Base-by-base conservation (phyloP, 2,888 invertebrate species). In the Macaria liturata region DNA sequence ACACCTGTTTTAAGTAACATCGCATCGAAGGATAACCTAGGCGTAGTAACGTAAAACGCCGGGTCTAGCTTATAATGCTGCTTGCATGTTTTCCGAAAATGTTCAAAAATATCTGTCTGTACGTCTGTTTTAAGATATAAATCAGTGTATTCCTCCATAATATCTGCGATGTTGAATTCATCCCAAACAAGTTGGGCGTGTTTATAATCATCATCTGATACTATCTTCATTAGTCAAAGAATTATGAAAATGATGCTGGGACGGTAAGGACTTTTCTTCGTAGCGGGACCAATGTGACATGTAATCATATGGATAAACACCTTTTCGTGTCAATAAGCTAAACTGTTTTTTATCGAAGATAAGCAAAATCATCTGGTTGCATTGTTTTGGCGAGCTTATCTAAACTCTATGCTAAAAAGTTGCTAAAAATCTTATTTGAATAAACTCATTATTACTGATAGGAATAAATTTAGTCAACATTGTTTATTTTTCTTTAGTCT, bases 1-100 rank as follows among this genome's bases (percentile, higher is more conserved):
- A 20, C 20, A 20, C 20, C 20, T 20, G 20, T 20, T 20, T 20
- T 20, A 20, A 20, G 42, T 3, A 62, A 8, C 61, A 62, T 62
- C 9, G 61, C 61, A 54, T 61, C 61, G 31, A 54, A 61, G 0
- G 48, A 54, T 30, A 61, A 43, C 39, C 62, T 56, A 0, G 59
- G 59, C 9, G 62, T 47, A 39, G 62, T 56, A 7, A 62, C 9
- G 37, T 62, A 59, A 47, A 56, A 56, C 2, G 34, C 59, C 4
- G 56, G 59, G 7, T 62, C 62, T 6, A 62, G 39, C 4, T 62
- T 50, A 46, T 62, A 62, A 47, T 50, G 31, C 9, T 34, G 45
- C 49, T 49, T 53, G 20, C 49, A 58, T 32, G 45, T 49, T 42
- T 40, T 42, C 32, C 53, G 7, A 34, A 52, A 53, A 31, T 57